These are phyloP conservation scores for Diplolepis rosae DNA, from an alignment of 2,888 invertebrate genomes.

Conservation along the genomic window DNA sequence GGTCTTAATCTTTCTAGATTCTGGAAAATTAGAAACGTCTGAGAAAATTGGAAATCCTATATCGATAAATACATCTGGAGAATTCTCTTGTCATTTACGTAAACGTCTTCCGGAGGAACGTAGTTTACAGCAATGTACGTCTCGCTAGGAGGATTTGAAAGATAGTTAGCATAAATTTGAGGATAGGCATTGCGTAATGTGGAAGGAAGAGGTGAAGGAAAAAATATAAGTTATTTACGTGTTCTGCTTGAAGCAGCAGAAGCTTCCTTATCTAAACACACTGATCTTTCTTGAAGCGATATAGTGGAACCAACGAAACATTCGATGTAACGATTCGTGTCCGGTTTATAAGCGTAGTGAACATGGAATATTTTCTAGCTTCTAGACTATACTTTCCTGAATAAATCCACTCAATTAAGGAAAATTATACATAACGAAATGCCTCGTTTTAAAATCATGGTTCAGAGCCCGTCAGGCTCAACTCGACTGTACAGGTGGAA, in stretches of 20 bases:
- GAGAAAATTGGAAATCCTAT: constrained; percentile 5
- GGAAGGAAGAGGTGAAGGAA: background rate
- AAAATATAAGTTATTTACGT: constrained; percentile 56
- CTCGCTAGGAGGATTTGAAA: constrained; percentile 25
- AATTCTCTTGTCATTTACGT: constrained; percentile 15
- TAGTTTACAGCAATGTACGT: constrained; percentile 19
- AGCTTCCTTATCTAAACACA: constrained; percentile 53
- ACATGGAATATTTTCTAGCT: constrained; percentile 9
- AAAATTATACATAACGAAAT: background rate
- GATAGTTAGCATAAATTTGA: constrained; percentile 26
- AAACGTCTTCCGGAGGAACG: constrained; percentile 24
- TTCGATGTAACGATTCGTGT: constrained; percentile 66
- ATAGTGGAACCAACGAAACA: constrained; percentile 57
- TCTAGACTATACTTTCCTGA: background rate
- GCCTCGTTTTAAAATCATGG: background rate
- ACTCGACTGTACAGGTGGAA: background rate
- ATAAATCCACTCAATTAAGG: background rate
- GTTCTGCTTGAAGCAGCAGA: constrained; percentile 57
- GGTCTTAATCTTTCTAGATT: background rate
- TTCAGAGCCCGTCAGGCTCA: background rate
- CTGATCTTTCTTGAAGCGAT: constrained; percentile 50
- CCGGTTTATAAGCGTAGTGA: constrained; percentile 46
- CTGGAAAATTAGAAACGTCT: background rate
- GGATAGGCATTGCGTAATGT: constrained; percentile 25
- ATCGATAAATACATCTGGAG: constrained; percentile 4